A percentile compares a stretch with the other conserved stretches of the same genome.
These are phyloP conservation scores for Dissostichus mawsoni DNA, from an alignment of 2,113 vertebrate species.

Conservation along the genomic window DNA sequence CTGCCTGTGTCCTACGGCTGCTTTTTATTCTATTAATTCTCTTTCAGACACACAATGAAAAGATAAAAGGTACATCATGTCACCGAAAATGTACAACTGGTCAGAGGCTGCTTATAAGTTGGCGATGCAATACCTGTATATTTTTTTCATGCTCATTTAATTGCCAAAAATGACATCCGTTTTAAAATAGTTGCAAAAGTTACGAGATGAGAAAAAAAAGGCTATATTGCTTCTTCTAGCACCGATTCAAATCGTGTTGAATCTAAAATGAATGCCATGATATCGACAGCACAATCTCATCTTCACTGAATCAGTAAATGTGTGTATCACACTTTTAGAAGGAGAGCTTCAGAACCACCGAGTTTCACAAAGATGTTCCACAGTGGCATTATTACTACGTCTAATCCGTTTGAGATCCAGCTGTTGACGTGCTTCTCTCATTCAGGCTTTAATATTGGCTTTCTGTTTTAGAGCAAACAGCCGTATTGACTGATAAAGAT, in stretches of 20 bases:
- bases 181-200: not conserved
- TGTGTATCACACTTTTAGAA: not conserved
- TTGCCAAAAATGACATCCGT: not conserved
- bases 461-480: conserved; percentile 43
- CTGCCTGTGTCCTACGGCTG: not conserved
- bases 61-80: not conserved
- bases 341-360: not conserved
- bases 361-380: not conserved
- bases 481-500: conserved; percentile 16
- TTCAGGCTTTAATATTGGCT: conserved; percentile 17
- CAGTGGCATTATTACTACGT: conserved; percentile 14
- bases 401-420: conserved; percentile 10
- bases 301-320: not conserved
- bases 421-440: not conserved
- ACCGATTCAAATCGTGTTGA: not conserved
- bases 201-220: no score
- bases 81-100: not conserved
- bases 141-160: not conserved
- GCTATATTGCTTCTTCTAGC: not conserved
- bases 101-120: not conserved
- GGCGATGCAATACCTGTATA: not conserved
- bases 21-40: conserved; percentile 2
- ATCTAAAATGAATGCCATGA: conserved; percentile 21
- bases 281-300: not conserved
- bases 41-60: not conserved